These are phyloP conservation scores for Mus pahari DNA, from an alignment of 2,113 vertebrate species.

Conservation along the genomic window DNA sequence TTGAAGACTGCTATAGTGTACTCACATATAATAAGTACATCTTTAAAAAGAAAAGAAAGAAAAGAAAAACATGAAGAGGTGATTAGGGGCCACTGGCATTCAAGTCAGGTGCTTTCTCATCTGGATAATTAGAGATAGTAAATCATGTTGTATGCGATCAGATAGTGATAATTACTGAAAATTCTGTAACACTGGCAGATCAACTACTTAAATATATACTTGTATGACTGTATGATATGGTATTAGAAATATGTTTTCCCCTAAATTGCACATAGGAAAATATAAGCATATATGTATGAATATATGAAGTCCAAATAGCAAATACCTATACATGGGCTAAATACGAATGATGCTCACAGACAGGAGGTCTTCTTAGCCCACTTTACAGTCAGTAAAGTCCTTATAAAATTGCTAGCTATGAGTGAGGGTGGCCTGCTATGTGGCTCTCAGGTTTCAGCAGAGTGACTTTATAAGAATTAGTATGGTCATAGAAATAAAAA, in stretches of 20 bases:
- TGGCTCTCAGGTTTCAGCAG: not conserved
- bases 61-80: constrained; percentile 28
- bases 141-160: constrained; percentile 51
- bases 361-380: not conserved
- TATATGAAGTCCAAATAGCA: not conserved
- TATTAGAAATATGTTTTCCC: not conserved
- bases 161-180: constrained; percentile 46
- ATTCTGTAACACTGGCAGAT: not conserved
- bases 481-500: not conserved
- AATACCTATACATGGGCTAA: not conserved
- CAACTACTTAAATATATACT: not conserved
- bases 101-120: constrained; percentile 30
- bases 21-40: too few species aligned
- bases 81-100: not conserved
- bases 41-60: too few species aligned
- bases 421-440: not conserved
- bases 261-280: constrained; percentile 18
- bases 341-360: not conserved
- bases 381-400: not conserved
- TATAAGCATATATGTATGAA: not conserved
- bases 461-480: constrained; percentile 23
- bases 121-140: constrained; percentile 58
- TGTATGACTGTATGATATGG: not conserved
- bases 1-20: too few species aligned
- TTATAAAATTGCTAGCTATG: not conserved